Base-by-base conservation (phyloP, 2,888 invertebrate species). In the Ennomos fuscantarius region DNA sequence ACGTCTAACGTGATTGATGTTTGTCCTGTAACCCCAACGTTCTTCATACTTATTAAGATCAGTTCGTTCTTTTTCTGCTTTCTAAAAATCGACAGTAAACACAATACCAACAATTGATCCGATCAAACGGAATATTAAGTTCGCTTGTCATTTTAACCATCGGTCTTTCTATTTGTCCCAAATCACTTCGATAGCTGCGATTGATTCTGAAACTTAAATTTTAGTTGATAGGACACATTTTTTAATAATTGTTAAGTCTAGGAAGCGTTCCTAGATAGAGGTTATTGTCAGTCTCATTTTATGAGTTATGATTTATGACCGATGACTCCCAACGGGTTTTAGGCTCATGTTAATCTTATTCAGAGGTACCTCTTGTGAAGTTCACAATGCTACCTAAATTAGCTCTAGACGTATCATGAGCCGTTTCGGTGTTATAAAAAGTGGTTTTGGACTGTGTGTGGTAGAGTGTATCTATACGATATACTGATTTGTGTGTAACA, bases 301-400 rank as follows among this genome's bases (percentile, higher is more conserved):
- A 91, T 89, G 90, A 87, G 87, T 85, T 89, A 92, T 92, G 92
- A 92, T 92, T 92, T 91, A 92, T 92, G 92, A 91, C 82, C 86
- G 81, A 84, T 88, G 91, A 89, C 90, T 92, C 89, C 92, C 91
- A 90, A 91, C 90, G 89, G 91, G 88, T 85, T 90, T 81, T 85
- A 76, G 79, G 76, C 78, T 79, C 81, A 73, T 87, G 90, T 88
- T 92, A 92, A 92, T 91, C 89, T 90, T 84, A 90, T 89, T 91
- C 88, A 89, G 79, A 79, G 82, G 79, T 80, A 75, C 82, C 84
- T 86, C 87, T 86, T 87, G 84, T 87, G 85, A 80, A 82, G 79
- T 82, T 81, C 81, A 92, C 92, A 92, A 92, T 92, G 92, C 92
- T 91, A 92, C 92, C 84, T 91, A 92, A 92, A 92, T 92, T 92